These are phyloP conservation scores for Gallinago solitaria DNA, from an alignment of 2,797 vertebrate genomes.

Conservation along the genomic window DNA sequence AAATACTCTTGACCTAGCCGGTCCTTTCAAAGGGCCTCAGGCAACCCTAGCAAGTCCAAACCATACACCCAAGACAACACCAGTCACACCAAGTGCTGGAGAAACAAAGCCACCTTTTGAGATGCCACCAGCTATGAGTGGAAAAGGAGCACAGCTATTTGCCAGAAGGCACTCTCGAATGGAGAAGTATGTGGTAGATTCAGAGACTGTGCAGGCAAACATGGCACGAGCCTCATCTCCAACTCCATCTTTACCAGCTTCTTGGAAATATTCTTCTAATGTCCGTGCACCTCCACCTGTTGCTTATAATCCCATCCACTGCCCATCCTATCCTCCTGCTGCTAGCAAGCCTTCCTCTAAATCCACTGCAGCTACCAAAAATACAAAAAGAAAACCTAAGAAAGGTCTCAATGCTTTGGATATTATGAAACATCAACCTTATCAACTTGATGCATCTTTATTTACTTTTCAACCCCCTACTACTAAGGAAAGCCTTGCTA, in stretches of 20 bases:
- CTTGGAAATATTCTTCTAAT: conserved; percentile 96
- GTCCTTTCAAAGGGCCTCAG: conserved; percentile 82
- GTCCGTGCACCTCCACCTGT: conserved; percentile 92
- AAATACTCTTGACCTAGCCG: conserved; percentile 72
- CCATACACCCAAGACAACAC: conserved; percentile 73
- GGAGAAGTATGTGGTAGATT: conserved; percentile 97
- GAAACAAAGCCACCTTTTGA: conserved; percentile 83
- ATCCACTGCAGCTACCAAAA: conserved; percentile 76
- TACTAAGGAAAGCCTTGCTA: conserved; percentile 74
- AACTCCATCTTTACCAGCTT: conserved; percentile 88
- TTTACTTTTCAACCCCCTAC: conserved; percentile 92
- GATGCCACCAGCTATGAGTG: conserved; percentile 89
- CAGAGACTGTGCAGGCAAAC: conserved; percentile 92
- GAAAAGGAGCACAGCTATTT: conserved; percentile 96
- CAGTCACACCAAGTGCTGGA: conserved; percentile 77
- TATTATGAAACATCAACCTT: conserved; percentile 98
- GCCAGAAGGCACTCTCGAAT: conserved; percentile 96
- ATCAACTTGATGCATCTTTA: conserved; percentile 93
- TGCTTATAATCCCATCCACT: conserved; percentile 93
- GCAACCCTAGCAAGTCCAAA: conserved; percentile 56
- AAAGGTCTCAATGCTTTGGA: conserved; percentile 93
- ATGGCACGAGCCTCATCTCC: conserved; percentile 88
- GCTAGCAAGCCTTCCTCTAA: conserved; percentile 84
- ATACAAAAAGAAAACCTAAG: conserved; percentile 83
- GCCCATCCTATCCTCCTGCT: conserved; percentile 90